Conservation (phyloP, 2,888 invertebrate species). For the Charanyca ferruginea region DNA sequence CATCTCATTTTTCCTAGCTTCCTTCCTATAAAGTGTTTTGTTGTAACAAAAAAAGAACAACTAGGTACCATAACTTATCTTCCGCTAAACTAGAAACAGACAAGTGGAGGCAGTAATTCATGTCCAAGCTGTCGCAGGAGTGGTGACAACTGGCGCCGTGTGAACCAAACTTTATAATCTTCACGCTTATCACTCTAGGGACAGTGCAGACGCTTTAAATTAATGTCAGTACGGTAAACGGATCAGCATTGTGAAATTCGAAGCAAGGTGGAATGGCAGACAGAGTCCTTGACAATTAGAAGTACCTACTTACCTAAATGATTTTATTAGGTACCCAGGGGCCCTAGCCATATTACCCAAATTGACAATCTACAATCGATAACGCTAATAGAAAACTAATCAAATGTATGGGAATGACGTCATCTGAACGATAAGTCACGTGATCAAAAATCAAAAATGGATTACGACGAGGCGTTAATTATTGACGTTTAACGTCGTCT, state of each 20-base stretch:
- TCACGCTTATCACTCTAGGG: neutral
- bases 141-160: slow-evolving; percentile 41
- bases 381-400: too few species aligned
- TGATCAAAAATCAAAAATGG: too few species aligned
- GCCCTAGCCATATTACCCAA: too few species aligned
- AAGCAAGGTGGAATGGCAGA: neutral
- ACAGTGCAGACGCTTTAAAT: neutral
- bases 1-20: neutral
- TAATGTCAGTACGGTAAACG: neutral
- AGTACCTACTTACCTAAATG: too few species aligned
- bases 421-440: too few species aligned
- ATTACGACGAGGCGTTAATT: too few species aligned
- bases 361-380: too few species aligned
- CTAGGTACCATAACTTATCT: slow-evolving; percentile 18
- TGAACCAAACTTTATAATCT: slow-evolving; percentile 32
- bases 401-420: too few species aligned
- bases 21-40: neutral
- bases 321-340: too few species aligned
- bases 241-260: neutral
- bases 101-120: slow-evolving; percentile 35
- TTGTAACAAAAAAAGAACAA: neutral
- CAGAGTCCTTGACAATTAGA: neutral
- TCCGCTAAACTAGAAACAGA: slow-evolving; percentile 22
- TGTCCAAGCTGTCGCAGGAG: slow-evolving; percentile 20
- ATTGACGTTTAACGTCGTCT: too few species aligned